Base-by-base conservation (phyloP, 2,888 invertebrate genomes). In the Brachylomia viminalis region DNA sequence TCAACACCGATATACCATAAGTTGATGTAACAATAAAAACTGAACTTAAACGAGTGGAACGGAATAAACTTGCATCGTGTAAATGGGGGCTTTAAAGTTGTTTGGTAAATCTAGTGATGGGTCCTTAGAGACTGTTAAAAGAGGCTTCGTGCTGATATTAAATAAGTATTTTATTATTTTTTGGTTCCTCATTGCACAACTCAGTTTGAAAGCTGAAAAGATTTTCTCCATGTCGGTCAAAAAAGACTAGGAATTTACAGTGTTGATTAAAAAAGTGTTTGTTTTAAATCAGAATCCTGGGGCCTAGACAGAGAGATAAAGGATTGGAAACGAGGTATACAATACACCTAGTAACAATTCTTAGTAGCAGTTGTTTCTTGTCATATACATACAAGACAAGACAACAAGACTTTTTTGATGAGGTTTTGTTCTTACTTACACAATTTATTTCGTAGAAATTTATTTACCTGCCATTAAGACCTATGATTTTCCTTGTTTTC, bases 241-340 rank as follows among this genome's bases (percentile, higher is more conserved):
- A 67, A 67, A 42, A 2, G 38, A 42, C 0, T 5, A 47, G 15
- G 20, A 38, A 54, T 62, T 38, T 8, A 20, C 20, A 62, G 20
- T 17, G 54, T 42, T 56, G 38, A 54, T 54, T 49, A 59, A 78
- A 64, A 54, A 75, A 66, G 6, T 42, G 15, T 27, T 61, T 27
- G 66, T 79, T 61, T 72, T 56, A 61, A 61, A 72, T 79, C 54
- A 62, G n/a, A 56, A 71, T 66, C 17, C 47, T 61, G 54, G 8
- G 10, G 13, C n/a, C 17, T 47, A 66, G 49, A 78, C 70, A 65
- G 79, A 65, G 52, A 27, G 33, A 64, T 27, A 65, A 52, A 47
- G 54, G 6, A 20, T 27, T 45, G 49, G 11, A 78, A 47, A 15
- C 4, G 20, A 15, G 20, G 8, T 30, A 17, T 47, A 45, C 10